phyloP scores from a whole-genome alignment of 2,113 vertebrate genomes.

The Caracal caracal region DNA sequence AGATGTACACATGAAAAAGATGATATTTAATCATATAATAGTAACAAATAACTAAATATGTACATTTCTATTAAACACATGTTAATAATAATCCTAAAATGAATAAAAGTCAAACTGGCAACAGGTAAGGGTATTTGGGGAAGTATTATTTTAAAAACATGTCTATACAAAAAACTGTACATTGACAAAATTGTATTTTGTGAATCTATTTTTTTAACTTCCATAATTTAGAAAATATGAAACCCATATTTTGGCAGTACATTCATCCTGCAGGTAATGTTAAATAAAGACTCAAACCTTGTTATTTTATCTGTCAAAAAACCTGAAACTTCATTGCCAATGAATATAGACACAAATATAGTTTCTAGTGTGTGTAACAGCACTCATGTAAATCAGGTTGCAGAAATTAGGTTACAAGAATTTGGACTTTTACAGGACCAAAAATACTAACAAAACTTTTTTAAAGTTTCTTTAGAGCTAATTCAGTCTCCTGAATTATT shows the following conservation, averaged over 20 bases:
- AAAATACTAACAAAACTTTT: not conserved
- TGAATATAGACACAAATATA: not conserved
- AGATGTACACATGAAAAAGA: not conserved
- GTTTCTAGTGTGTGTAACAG: not conserved
- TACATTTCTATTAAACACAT: not conserved
- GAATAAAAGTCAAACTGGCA: not conserved
- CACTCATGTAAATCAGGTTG: not conserved
- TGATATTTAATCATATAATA: not conserved
- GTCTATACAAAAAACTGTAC: not conserved
- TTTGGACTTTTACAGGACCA: not conserved
- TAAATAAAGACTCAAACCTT: not conserved
- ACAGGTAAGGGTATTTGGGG: not conserved
- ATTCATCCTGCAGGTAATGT: not conserved
- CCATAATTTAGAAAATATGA: not conserved
- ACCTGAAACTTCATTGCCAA: not conserved
- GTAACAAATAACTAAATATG: not conserved
- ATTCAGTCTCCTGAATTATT: not conserved
- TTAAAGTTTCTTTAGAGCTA: not conserved
- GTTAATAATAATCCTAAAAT: not conserved
- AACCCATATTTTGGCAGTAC: not conserved
- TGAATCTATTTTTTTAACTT: not conserved
- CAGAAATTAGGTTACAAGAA: not conserved
- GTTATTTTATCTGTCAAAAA: slow-evolving; percentile 2
- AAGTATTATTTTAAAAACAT: not conserved
- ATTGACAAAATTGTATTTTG: not conserved